Conservation (phyloP, 92 coral and sea anemone genomes). For the Bergia puertoricense region DNA sequence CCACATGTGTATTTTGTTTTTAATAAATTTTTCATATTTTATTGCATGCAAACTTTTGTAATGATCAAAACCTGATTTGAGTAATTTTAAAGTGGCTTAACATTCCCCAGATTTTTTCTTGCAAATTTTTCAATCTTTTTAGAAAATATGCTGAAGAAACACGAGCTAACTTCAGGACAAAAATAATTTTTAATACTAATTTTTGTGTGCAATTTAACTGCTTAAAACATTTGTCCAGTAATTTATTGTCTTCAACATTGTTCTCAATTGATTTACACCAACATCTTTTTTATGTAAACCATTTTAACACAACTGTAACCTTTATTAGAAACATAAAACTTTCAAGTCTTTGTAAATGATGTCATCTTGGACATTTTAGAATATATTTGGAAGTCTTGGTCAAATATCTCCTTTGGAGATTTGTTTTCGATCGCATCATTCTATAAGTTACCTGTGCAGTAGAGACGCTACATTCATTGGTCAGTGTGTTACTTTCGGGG, state of each 20-base stretch:
- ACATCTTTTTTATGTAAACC: not conserved
- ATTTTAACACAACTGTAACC: not conserved
- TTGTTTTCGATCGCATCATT: not conserved
- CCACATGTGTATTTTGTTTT: not conserved
- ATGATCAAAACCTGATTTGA: not conserved
- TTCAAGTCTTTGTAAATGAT: not conserved
- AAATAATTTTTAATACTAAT: not conserved
- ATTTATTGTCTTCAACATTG: not conserved
- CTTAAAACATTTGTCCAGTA: not conserved
- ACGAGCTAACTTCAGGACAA: not conserved
- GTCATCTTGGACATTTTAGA: not conserved
- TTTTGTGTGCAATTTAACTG: not conserved
- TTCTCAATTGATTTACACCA: not conserved
- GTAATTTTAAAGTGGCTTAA: conserved; percentile 12
- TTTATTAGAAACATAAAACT: not conserved
- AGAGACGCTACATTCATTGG: not conserved
- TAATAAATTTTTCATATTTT: not conserved
- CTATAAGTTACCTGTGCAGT: not conserved
- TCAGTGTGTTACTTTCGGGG: not conserved
- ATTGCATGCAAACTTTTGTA: conserved; percentile 3
- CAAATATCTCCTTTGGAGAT: not conserved
- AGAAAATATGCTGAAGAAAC: not conserved
- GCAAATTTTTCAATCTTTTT: conserved; percentile 17
- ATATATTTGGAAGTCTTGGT: not conserved
- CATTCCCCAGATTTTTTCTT: not conserved